Evolutionary conservation across 2,888 invertebrate species (phyloP).

Genomic region (Tanytarsus gracilentus): DNA sequence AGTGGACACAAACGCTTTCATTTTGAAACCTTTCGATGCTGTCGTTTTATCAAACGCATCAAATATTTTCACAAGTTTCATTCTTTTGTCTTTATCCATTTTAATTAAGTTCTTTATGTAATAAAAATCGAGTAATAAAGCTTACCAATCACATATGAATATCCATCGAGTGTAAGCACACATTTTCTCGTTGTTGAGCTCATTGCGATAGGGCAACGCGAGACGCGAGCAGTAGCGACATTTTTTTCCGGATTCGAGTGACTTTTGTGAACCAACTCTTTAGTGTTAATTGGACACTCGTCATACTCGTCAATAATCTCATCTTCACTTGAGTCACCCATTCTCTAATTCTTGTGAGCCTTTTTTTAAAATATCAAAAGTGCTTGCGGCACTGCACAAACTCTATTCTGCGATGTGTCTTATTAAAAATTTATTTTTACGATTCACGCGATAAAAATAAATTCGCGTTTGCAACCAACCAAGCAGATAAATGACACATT

Average conservation of each 20-base stretch:
- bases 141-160: constrained; percentile 82
- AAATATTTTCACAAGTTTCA: neutral
- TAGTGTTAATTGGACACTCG: constrained; percentile 33
- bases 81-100: neutral
- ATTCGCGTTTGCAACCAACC: too few species aligned
- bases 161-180: constrained; percentile 74
- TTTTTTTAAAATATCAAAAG: neutral
- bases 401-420: neutral
- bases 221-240: constrained; percentile 34
- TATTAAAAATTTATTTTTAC: neutral
- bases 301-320: constrained; percentile 11
- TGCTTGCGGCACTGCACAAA: too few species aligned
- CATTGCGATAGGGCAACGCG: constrained; percentile 36
- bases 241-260: constrained; percentile 51
- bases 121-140: constrained; percentile 31
- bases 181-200: constrained; percentile 62
- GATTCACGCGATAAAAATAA: too few species aligned
- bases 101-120: neutral
- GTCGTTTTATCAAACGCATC: neutral
- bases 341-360: neutral
- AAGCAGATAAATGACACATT: too few species aligned
- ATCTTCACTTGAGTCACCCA: constrained; percentile 29
- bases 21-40: constrained; percentile 20
- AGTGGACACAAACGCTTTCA: neutral
- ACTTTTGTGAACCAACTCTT: constrained; percentile 60